These are phyloP conservation scores for Indri indri DNA, from an alignment of 2,113 vertebrate genomes.

Conservation along the genomic window DNA sequence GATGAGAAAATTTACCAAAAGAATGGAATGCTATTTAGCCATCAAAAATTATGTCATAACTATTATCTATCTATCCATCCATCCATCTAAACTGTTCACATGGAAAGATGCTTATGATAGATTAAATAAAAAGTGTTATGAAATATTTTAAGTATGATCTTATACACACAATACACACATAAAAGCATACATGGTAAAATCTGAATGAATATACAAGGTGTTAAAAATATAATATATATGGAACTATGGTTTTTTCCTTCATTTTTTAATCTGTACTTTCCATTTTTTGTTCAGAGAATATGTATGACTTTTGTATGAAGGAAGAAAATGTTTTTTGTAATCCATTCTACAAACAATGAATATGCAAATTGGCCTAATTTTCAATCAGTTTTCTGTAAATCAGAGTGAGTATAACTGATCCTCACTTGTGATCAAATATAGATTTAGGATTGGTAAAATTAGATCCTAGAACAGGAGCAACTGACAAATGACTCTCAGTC, in stretches of 20 bases:
- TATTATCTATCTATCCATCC: too few relatives aligned
- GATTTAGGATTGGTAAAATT: background rate
- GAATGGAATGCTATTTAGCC: background rate
- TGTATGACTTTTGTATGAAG: background rate
- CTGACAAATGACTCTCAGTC: background rate
- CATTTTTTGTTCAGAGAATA: conserved; percentile 23
- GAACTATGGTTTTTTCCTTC: background rate
- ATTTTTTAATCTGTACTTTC: background rate
- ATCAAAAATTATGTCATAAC: background rate
- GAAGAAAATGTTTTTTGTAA: background rate
- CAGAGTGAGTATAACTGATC: background rate
- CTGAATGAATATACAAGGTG: background rate
- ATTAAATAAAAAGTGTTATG: background rate
- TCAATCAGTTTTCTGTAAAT: background rate
- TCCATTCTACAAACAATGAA: background rate
- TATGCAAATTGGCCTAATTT: background rate
- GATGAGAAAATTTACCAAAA: background rate
- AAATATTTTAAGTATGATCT: background rate
- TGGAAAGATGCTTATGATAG: background rate
- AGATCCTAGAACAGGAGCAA: background rate
- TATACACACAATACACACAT: background rate
- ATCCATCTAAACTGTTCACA: background rate
- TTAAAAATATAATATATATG: background rate
- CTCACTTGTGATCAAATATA: background rate
- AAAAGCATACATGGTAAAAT: background rate